phyloP scores from a whole-genome alignment of 1,140 invertebrate genomes.

The Pseudomyrmex flavicornis region DNA sequence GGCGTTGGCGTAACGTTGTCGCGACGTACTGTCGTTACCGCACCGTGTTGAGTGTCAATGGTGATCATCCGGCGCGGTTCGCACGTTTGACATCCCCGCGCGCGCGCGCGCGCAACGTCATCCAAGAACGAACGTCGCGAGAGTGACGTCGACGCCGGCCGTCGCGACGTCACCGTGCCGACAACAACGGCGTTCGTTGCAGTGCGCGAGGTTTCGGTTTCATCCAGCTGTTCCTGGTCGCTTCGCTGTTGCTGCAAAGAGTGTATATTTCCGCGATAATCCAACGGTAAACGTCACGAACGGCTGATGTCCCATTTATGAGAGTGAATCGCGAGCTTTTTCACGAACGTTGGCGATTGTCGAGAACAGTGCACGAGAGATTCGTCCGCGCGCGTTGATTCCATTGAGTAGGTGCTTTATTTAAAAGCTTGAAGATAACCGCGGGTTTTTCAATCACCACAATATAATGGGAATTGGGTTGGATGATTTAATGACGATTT shows the following conservation, averaged over 20 bases:
- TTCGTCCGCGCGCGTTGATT: neutral
- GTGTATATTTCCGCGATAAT: conserved; percentile 28
- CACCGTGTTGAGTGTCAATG: neutral
- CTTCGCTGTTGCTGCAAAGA: neutral
- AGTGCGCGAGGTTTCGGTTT: conserved; percentile 2
- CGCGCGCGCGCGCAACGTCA: no score
- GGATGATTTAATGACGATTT: no score
- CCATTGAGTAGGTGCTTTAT: no score
- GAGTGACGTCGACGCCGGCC: conserved; percentile 17
- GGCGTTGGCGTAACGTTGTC: conserved; percentile 46
- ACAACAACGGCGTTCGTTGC: conserved; percentile 3
- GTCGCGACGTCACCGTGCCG: conserved; percentile 3
- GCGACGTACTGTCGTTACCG: conserved; percentile 8
- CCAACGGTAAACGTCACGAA: conserved; percentile 37
- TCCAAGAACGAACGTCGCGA: neutral
- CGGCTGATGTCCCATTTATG: neutral
- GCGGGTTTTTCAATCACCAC: no score
- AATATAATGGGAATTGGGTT: no score
- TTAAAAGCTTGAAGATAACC: no score
- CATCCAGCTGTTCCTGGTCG: neutral
- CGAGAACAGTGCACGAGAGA: neutral
- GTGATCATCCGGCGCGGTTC: no score
- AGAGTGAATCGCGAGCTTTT: neutral
- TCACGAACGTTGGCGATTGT: neutral
- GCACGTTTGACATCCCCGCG: no score